phyloP scores from a whole-genome alignment of 2,888 invertebrate genomes.

The Branchipolynoe longqiensis region DNA sequence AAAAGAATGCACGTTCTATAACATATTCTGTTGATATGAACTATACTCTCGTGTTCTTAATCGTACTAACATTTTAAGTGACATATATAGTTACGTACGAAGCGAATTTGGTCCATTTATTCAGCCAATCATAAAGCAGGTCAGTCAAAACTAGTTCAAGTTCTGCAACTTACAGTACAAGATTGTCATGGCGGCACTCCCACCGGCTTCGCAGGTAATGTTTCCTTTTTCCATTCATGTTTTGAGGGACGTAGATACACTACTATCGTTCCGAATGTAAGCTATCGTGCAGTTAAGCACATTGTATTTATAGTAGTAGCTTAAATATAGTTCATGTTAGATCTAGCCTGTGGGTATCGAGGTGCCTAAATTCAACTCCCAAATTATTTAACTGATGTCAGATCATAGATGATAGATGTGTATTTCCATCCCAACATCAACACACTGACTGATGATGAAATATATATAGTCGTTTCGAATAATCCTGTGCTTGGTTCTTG shows the following conservation, averaged over 20 bases:
- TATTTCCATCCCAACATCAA: neutral
- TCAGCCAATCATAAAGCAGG: slow-evolving; percentile 17
- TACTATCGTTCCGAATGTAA: neutral
- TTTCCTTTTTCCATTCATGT: neutral
- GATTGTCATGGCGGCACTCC: slow-evolving; percentile 60
- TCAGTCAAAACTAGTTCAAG: neutral
- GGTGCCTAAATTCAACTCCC: neutral
- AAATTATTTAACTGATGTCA: neutral
- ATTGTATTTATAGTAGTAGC: neutral
- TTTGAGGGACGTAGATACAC: neutral
- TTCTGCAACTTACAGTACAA: too few species aligned
- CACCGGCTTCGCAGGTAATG: slow-evolving; percentile 59
- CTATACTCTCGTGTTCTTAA: too few species aligned
- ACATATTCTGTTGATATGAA: too few species aligned
- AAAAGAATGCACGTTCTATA: too few species aligned
- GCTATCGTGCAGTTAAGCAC: neutral
- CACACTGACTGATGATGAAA: too few species aligned
- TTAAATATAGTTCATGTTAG: neutral
- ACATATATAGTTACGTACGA: too few species aligned
- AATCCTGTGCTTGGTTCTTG: too few species aligned
- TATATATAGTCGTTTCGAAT: too few species aligned
- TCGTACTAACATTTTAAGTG: too few species aligned
- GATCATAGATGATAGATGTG: neutral
- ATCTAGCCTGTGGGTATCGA: neutral
- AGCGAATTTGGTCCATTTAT: neutral